Evolutionary conservation across 2,888 invertebrate species (phyloP).

Genomic region (Thymelicus acteon): DNA sequence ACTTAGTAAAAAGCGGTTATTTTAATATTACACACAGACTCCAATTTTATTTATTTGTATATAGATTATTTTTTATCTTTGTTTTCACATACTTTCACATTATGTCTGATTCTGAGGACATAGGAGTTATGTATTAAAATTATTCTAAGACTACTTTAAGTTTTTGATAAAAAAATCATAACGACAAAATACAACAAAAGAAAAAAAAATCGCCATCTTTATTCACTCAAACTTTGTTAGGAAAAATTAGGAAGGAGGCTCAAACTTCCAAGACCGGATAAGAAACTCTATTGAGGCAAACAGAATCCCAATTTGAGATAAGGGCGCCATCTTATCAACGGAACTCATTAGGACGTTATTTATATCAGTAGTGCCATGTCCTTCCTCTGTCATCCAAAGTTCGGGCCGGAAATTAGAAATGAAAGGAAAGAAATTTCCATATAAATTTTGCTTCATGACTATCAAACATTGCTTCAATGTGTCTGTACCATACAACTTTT

Average conservation of each 20-base stretch:
- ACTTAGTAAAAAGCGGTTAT: too few relatives aligned
- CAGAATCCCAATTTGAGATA: constrained; percentile 37
- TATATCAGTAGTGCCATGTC: constrained; percentile 25
- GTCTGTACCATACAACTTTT: not conserved
- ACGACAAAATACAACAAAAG: not conserved
- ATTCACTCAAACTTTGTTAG: not conserved
- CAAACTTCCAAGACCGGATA: constrained; percentile 22
- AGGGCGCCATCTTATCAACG: constrained; percentile 31
- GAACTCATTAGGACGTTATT: constrained; percentile 33
- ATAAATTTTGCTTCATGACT: constrained; percentile 9
- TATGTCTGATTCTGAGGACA: too few relatives aligned
- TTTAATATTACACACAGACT: too few relatives aligned
- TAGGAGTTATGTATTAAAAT: too few relatives aligned
- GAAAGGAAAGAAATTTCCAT: constrained; percentile 13
- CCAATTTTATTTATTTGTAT: too few relatives aligned
- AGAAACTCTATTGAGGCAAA: constrained; percentile 29
- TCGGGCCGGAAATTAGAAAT: constrained; percentile 12
- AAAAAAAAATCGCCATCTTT: not conserved
- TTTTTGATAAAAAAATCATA: not conserved
- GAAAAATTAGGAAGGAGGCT: constrained; percentile 10
- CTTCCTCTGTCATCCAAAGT: constrained; percentile 9
- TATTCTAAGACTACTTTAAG: too few relatives aligned
- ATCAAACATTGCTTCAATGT: too few relatives aligned
- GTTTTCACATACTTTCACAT: too few relatives aligned
- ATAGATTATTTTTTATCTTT: too few relatives aligned